phyloP scores from a whole-genome alignment of 2,797 vertebrate species.

The Oryzias dopingdopingensis region DNA sequence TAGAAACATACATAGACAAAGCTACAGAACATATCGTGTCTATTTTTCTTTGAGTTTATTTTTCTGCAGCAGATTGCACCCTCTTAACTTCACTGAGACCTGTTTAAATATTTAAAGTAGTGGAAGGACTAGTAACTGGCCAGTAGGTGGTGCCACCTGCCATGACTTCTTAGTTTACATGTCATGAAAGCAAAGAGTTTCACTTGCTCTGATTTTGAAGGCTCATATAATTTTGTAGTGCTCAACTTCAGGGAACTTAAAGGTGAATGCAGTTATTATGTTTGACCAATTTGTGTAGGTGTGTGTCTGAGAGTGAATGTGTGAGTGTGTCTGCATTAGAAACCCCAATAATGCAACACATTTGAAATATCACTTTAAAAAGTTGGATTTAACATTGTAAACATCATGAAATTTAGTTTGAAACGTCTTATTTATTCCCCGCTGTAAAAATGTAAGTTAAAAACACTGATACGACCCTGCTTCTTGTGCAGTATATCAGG shows the following conservation, averaged over 20 bases:
- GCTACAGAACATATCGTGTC: background rate
- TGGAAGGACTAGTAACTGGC: constrained; percentile 29
- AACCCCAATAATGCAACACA: constrained; percentile 2
- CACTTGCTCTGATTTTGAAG: constrained; percentile 38
- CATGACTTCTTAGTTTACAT: constrained; percentile 18
- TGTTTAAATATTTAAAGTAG: constrained; percentile 28
- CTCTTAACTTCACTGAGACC: constrained; percentile 46
- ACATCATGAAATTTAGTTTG: too few species aligned
- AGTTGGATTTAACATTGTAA: too few species aligned
- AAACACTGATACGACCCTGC: too few species aligned
- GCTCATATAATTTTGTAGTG: constrained; percentile 39
- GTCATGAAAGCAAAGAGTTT: constrained; percentile 12
- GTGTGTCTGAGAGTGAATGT: constrained; percentile 2
- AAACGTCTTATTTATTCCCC: too few species aligned
- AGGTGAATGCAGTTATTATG: constrained; percentile 51
- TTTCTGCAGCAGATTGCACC: constrained; percentile 44
- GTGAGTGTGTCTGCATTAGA: constrained; percentile 4
- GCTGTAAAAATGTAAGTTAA: too few species aligned
- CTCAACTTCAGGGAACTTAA: constrained; percentile 75
- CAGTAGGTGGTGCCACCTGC: constrained; percentile 42
- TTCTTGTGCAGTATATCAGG: too few species aligned
- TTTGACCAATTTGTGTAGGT: constrained; percentile 16
- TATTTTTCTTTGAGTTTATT: constrained; percentile 2
- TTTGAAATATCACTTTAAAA: background rate
- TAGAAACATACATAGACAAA: background rate